phyloP scores from a whole-genome alignment of 2,113 vertebrate species.

The Ptychochromis oligacanthus region DNA sequence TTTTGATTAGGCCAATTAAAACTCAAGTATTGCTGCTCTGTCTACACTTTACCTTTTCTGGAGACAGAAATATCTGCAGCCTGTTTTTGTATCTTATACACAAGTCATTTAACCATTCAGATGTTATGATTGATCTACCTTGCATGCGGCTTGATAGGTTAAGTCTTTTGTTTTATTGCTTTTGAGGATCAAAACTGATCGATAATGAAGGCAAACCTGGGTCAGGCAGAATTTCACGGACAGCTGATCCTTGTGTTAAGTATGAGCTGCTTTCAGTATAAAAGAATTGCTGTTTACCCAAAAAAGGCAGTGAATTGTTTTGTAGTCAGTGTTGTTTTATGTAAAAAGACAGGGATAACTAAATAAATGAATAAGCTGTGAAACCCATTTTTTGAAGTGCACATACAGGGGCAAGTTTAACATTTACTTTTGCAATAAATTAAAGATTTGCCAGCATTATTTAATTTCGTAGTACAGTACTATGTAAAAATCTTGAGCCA shows the following conservation, averaged over 20 bases:
- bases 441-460: not conserved
- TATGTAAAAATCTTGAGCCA: no score
- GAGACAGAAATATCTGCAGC: slow-evolving; percentile 21
- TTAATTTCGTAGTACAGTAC: not conserved
- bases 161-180: not conserved
- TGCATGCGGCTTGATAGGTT: not conserved
- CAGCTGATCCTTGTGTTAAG: not conserved
- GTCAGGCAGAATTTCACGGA: not conserved
- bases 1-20: slow-evolving; percentile 73
- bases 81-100: slow-evolving; percentile 8
- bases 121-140: not conserved
- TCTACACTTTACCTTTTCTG: slow-evolving; percentile 17
- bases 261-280: not conserved
- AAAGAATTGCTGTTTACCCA: not conserved
- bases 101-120: not conserved
- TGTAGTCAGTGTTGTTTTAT: not conserved
- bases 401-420: not conserved
- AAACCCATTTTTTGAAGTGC: not conserved
- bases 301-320: not conserved
- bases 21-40: slow-evolving; percentile 49
- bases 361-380: not conserved
- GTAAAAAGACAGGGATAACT: not conserved
- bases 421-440: not conserved
- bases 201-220: not conserved
- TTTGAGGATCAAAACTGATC: not conserved